phyloP scores from a whole-genome alignment of 2,888 invertebrate species.

The Halictus quadricinctus region DNA sequence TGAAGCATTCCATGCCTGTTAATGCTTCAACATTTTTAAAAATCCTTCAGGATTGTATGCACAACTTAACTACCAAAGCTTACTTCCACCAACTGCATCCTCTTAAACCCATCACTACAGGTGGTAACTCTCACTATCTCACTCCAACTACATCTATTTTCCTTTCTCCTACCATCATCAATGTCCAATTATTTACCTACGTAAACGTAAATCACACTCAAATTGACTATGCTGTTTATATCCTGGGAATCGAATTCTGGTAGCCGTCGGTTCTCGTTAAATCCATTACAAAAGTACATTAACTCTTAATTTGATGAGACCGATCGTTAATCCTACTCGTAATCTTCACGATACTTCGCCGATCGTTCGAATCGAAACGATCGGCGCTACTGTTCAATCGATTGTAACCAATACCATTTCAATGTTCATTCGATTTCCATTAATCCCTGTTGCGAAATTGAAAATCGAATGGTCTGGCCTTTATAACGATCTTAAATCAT shows the following conservation, averaged over 20 bases:
- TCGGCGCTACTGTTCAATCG: background rate
- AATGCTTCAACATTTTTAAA: background rate
- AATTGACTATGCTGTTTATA: background rate
- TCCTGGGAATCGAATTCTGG: conserved; percentile 49
- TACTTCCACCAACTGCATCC: no score
- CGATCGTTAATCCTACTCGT: background rate
- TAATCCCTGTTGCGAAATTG: background rate
- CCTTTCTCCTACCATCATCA: background rate
- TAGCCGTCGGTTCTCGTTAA: conserved; percentile 42
- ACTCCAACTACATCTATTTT: background rate
- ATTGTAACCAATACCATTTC: background rate
- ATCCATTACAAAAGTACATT: background rate
- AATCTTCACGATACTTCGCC: background rate
- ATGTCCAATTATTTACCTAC: conserved; percentile 25
- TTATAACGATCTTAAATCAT: background rate
- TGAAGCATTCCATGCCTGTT: no score
- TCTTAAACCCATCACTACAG: background rate
- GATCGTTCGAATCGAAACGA: background rate
- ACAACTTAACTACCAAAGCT: background rate
- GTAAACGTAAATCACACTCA: conserved; percentile 54
- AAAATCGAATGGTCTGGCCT: background rate
- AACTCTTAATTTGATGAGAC: conserved; percentile 9
- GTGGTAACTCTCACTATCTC: background rate
- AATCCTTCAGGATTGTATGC: background rate
- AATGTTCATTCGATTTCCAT: background rate